A percentile compares a stretch with the other conserved stretches of the same genome.
These are phyloP conservation scores for Piscicola geometra DNA, from an alignment of 2,888 invertebrate species.

Conservation along the genomic window DNA sequence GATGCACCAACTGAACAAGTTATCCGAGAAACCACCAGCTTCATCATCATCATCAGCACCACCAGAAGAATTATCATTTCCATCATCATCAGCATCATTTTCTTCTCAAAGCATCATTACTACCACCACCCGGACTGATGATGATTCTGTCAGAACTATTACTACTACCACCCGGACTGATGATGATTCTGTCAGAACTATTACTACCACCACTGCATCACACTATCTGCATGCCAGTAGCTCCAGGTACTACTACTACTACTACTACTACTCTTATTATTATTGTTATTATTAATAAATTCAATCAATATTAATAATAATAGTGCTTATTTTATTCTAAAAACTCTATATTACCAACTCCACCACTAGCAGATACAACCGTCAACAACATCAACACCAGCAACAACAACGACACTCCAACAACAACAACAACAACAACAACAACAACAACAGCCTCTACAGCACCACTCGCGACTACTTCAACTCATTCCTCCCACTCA, in stretches of 20 bases:
- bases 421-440: neutral
- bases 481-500: slow-evolving; percentile 3
- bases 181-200: too few relatives aligned
- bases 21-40: slow-evolving; percentile 58
- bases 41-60: slow-evolving; percentile 1
- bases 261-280: too few relatives aligned
- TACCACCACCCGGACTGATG: too few relatives aligned
- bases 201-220: neutral
- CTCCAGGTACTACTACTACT: neutral
- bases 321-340: too few relatives aligned
- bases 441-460: neutral
- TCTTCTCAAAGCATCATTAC: too few relatives aligned
- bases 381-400: neutral
- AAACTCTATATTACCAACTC: too few relatives aligned
- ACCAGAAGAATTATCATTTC: neutral
- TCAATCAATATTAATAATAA: too few relatives aligned
- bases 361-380: neutral
- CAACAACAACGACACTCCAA: slow-evolving; percentile 15
- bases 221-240: neutral
- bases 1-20: slow-evolving; percentile 77
- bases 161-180: too few relatives aligned
- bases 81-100: neutral
- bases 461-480: neutral
- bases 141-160: too few relatives aligned
- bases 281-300: neutral